Conservation (phyloP, 2,113 vertebrate genomes). For the Pontoporia blainvillei region DNA sequence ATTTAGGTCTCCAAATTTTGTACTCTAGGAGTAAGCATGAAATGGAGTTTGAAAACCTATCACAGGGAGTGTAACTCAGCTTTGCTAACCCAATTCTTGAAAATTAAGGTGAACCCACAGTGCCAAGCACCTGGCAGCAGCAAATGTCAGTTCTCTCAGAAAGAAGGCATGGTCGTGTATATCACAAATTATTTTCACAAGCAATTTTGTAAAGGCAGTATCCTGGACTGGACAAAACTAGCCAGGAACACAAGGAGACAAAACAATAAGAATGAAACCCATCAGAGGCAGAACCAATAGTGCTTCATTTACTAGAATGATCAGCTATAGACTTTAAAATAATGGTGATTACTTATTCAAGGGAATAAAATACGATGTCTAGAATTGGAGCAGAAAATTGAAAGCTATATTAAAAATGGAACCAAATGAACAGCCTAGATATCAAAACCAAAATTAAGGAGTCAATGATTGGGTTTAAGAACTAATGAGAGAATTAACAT, state of each 20-base stretch:
- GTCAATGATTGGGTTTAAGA: neutral
- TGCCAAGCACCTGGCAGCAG: neutral
- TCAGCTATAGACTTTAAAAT: neutral
- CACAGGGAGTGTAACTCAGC: neutral
- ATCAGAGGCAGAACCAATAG: neutral
- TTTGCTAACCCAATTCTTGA: neutral
- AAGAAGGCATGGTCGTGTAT: neutral
- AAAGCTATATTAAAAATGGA: constrained; percentile 7
- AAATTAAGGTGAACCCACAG: neutral
- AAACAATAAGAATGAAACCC: neutral
- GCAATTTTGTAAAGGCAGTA: neutral
- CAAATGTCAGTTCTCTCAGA: neutral
- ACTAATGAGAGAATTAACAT: neutral
- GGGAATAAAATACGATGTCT: neutral
- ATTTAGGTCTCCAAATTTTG: neutral
- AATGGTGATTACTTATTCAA: neutral
- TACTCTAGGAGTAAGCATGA: neutral
- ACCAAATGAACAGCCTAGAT: neutral
- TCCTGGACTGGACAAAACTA: neutral
- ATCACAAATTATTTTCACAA: neutral
- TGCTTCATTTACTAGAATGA: neutral
- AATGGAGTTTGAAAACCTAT: neutral
- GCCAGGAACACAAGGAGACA: neutral
- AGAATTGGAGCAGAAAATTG: neutral
- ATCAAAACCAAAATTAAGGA: neutral